Evolutionary conservation across 2,797 vertebrate species (phyloP).

Genomic region (Menidia menidia): DNA sequence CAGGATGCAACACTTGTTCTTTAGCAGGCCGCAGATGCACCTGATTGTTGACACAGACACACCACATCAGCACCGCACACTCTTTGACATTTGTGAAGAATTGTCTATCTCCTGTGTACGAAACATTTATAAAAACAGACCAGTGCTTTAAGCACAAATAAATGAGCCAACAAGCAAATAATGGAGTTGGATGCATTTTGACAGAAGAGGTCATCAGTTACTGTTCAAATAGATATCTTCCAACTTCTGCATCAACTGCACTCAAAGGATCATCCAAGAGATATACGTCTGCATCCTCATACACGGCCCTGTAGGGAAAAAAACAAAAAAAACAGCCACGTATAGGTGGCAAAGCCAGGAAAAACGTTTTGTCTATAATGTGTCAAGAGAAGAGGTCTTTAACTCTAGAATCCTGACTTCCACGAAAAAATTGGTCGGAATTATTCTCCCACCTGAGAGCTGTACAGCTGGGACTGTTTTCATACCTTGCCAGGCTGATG

Average conservation of each 20-base stretch:
- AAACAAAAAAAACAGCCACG: constrained; percentile 1
- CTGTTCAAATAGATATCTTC: constrained; percentile 91
- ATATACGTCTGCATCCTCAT: constrained; percentile 92
- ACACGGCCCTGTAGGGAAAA: constrained; percentile 84
- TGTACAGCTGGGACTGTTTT: not conserved
- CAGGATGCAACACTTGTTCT: constrained; percentile 89
- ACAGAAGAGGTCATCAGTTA: constrained; percentile 70
- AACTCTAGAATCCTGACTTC: too few species aligned
- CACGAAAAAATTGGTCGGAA: not conserved
- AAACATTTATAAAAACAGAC: too few species aligned
- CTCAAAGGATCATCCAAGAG: constrained; percentile 93
- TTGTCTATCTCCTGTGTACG: too few species aligned
- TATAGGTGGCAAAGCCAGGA: not conserved
- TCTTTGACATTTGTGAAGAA: too few species aligned
- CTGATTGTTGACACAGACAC: constrained; percentile 62
- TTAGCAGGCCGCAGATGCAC: constrained; percentile 91
- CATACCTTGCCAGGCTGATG: constrained; percentile 89
- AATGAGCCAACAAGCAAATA: too few species aligned
- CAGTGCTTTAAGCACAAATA: too few species aligned
- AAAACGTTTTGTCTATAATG: not conserved
- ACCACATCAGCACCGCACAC: too few species aligned
- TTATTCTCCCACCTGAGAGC: not conserved
- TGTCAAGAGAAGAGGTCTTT: too few species aligned
- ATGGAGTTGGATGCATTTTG: too few species aligned
- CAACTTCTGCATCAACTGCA: constrained; percentile 91